These are phyloP conservation scores for Beris morrisii DNA, from an alignment of 2,888 invertebrate species.

Conservation along the genomic window DNA sequence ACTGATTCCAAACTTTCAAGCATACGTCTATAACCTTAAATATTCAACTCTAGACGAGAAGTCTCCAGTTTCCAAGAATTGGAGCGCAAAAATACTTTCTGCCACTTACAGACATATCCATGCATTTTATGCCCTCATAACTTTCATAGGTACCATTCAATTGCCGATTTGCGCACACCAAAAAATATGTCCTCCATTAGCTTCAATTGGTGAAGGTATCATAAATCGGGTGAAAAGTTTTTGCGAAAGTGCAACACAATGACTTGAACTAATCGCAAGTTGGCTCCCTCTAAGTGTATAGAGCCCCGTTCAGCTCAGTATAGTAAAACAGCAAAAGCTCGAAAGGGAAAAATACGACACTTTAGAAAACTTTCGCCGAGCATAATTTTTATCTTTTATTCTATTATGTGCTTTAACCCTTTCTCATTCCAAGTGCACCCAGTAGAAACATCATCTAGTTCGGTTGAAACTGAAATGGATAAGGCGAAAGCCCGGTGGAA, in stretches of 20 bases:
- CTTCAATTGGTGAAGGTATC: slow-evolving; percentile 16
- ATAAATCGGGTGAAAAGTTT: slow-evolving; percentile 20
- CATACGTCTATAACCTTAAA: no score
- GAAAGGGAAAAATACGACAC: slow-evolving; percentile 32
- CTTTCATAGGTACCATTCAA: background rate
- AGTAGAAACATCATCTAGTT: no score
- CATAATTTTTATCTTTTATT: slow-evolving; percentile 37
- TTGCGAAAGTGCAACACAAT: slow-evolving; percentile 28
- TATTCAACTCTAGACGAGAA: no score
- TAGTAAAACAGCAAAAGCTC: slow-evolving; percentile 18
- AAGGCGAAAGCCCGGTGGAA: no score
- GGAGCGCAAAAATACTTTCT: no score
- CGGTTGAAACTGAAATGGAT: no score
- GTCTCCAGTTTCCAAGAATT: no score
- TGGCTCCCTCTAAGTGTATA: slow-evolving; percentile 15
- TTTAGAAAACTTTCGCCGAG: slow-evolving; percentile 32
- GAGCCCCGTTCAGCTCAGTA: slow-evolving; percentile 12
- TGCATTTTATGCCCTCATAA: background rate
- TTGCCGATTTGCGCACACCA: background rate
- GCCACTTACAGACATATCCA: no score
- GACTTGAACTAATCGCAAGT: slow-evolving; percentile 32
- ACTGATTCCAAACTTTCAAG: no score
- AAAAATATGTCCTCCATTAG: slow-evolving; percentile 27
- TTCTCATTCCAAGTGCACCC: no score
- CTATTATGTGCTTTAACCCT: slow-evolving; percentile 31